Conservation (phyloP, 2,888 invertebrate species). For the Euphydryas editha region DNA sequence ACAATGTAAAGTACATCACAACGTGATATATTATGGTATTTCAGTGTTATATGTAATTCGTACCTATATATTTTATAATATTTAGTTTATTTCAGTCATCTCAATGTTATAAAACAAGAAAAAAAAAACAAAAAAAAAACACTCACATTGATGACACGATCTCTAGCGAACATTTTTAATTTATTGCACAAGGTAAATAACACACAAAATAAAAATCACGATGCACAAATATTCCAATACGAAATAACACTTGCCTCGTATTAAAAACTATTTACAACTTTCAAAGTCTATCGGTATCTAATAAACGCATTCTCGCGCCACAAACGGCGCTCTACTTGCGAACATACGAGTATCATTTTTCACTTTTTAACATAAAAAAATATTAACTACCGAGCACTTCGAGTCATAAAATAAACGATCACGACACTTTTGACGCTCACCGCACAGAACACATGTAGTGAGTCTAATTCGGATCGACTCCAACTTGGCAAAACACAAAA, state of each 20-base stretch:
- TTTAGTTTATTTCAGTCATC: background rate
- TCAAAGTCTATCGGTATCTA: slow-evolving; percentile 64
- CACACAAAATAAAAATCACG: slow-evolving; percentile 48
- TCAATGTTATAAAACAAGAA: too few species aligned
- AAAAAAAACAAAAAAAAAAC: slow-evolving; percentile 17
- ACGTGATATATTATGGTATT: background rate
- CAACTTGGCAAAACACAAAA: slow-evolving; percentile 75
- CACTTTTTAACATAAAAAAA: slow-evolving; percentile 48
- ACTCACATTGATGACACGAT: slow-evolving; percentile 60
- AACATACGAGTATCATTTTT: slow-evolving; percentile 56
- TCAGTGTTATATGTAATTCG: background rate
- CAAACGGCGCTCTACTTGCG: slow-evolving; percentile 46
- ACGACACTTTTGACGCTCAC: slow-evolving; percentile 54
- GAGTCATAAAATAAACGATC: slow-evolving; percentile 51
- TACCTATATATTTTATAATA: slow-evolving; percentile 5
- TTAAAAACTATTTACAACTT: slow-evolving; percentile 57
- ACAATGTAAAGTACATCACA: slow-evolving; percentile 13
- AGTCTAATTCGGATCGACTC: slow-evolving; percentile 63
- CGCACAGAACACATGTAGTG: slow-evolving; percentile 51
- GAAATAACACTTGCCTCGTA: slow-evolving; percentile 55
- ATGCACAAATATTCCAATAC: slow-evolving; percentile 41
- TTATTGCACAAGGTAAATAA: slow-evolving; percentile 39
- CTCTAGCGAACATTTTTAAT: slow-evolving; percentile 54
- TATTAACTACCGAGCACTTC: slow-evolving; percentile 42
- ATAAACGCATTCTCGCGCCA: slow-evolving; percentile 60